A percentile compares a stretch with the other conserved stretches of the same genome.
Evolutionary conservation across 23 tunicate species (phyloP).

Genomic region (Oikopleura albicans): DNA sequence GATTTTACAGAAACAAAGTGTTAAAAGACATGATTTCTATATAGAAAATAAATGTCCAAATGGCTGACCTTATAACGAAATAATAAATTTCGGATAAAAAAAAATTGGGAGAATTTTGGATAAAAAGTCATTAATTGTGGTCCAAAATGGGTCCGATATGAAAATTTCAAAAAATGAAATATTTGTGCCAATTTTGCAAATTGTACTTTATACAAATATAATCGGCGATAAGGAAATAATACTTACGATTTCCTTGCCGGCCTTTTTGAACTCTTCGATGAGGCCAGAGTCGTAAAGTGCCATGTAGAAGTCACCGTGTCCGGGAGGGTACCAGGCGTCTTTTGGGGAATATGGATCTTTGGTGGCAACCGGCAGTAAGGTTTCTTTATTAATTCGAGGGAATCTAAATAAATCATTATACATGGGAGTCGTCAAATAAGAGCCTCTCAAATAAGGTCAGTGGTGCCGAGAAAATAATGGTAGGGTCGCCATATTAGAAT

Average conservation of each 20-base stretch:
- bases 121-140: no score
- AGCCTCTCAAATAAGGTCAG: background rate
- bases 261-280: constrained; percentile 22
- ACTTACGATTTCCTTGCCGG: background rate
- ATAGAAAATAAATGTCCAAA: no score
- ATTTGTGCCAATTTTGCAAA: no score
- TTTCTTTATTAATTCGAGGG: constrained; percentile 90
- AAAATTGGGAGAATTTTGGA: no score
- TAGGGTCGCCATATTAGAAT: constrained; percentile 17
- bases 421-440: no score
- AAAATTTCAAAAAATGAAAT: background rate
- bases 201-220: no score
- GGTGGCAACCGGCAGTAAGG: constrained; percentile 59
- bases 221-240: no score
- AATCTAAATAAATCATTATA: constrained; percentile 27
- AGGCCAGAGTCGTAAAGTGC: constrained; percentile 52
- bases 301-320: constrained; percentile 87
- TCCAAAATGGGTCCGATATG: no score
- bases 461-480: background rate
- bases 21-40: no score
- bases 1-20: no score
- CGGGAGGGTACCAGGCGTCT: constrained; percentile 95
- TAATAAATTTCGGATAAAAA: no score
- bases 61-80: no score
- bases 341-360: constrained; percentile 29